Percentiles rank a stretch among this genome's conserved stretches.
Conservation (phyloP, 2,113 vertebrate species). For the Anseranas semipalmata region DNA sequence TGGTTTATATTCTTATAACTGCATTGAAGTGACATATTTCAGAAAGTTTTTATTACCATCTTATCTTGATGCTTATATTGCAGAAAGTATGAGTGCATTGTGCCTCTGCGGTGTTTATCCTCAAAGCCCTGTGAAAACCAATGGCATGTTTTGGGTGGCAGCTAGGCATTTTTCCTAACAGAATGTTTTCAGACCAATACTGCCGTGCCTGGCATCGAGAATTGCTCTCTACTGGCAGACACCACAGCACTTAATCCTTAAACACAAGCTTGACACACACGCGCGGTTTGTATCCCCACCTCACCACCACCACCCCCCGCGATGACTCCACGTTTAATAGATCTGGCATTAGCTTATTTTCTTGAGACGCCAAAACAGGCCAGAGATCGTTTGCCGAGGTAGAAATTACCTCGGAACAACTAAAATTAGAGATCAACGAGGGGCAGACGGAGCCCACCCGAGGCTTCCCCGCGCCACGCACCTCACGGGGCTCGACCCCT, state of each 20-base stretch:
- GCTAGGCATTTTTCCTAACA: not conserved
- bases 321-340: no score
- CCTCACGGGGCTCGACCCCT: not conserved
- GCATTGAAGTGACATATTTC: not conserved
- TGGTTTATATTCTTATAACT: rapidly evolving
- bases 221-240: not conserved
- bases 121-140: not conserved
- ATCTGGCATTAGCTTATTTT: rapidly evolving
- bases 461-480: rapidly evolving
- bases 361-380: no score
- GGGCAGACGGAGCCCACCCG: rapidly evolving
- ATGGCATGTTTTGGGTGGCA: not conserved
- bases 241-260: rapidly evolving
- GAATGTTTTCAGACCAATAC: not conserved
- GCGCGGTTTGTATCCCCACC: rapidly evolving
- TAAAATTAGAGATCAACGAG: rapidly evolving
- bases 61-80: rapidly evolving
- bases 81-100: rapidly evolving
- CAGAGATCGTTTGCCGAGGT: rapidly evolving
- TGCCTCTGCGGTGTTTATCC: rapidly evolving
- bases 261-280: no score
- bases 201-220: not conserved
- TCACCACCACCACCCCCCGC: no score
- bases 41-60: not conserved
- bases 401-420: not conserved